Base-by-base conservation (phyloP, 2,113 vertebrate genomes). In the Corythoichthys intestinalis region DNA sequence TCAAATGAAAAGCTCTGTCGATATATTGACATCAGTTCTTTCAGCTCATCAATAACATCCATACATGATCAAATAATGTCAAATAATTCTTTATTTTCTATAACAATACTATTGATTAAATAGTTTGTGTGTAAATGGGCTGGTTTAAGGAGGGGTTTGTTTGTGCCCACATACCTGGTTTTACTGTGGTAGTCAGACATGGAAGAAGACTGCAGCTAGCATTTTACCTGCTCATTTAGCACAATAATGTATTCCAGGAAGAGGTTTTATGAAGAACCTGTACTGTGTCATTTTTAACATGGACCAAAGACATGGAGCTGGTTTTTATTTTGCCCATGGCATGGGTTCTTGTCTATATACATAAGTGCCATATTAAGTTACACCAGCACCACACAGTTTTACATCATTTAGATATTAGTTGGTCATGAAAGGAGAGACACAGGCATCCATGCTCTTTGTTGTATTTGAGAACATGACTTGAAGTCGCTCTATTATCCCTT, bases 401-500 rank as follows among this genome's bases (percentile, higher is more conserved):
- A n/a, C n/a, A 13, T 65, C 67, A 74, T 52, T 6, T 20, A 9
- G 38, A 20, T 69, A 62, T 1, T 49, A 37, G 35, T 37, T 10
- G 4, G 46, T 71, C 20, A 39, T 11, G 15, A 48, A 48, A 47
- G n/a, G 46, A 50, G 34, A 35, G 64, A 69, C 64, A 74, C 62
- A 67, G 62, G 44, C 74, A 81, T 85, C 70, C 69, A 68, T 60
- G 61, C 37, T 58, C 50, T 17, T 63, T 75, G 66, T 67, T 52
- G 69, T 76, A 83, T 86, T 83, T 81, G 84, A 81, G 60, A 83
- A 73, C 72, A 69, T 59, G 13, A 17, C 20, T 28, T 2, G 12
- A 38, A 59, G 57, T 59, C 7, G 57, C 57, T 38, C 14, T 37
- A 50, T 76, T 78, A 53, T 62, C 65, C 68, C 57, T 65, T 56